These are phyloP conservation scores for Macquaria australasica DNA, from an alignment of 2,113 vertebrate genomes.

Conservation along the genomic window DNA sequence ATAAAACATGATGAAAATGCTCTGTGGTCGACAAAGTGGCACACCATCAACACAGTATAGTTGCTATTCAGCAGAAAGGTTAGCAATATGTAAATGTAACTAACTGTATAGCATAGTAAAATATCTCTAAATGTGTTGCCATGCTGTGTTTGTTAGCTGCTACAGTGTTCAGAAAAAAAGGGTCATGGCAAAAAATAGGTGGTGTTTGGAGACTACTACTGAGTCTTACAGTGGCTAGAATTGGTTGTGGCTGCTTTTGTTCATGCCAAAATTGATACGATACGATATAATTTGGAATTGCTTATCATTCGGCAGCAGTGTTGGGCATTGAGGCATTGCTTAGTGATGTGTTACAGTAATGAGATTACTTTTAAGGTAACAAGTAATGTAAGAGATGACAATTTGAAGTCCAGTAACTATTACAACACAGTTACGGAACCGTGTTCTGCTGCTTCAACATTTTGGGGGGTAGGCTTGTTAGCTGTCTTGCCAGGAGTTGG, in stretches of 20 bases:
- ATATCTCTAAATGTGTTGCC: not conserved
- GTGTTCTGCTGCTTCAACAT: not conserved
- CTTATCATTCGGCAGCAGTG: not conserved
- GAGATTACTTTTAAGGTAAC: not conserved
- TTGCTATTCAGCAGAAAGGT: not conserved
- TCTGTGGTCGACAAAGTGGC: not conserved
- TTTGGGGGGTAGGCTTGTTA: not conserved
- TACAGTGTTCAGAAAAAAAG: too few species aligned
- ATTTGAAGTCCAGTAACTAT: not conserved
- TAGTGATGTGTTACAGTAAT: too few species aligned
- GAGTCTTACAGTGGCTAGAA: too few species aligned
- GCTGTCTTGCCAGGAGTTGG: not conserved
- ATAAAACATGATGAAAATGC: conserved; percentile 1
- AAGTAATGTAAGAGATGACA: not conserved
- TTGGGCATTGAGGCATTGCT: not conserved
- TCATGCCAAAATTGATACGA: not conserved
- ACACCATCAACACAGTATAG: not conserved
- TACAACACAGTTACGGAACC: not conserved
- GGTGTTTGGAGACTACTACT: too few species aligned
- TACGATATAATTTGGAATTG: too few species aligned
- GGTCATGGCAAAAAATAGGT: too few species aligned
- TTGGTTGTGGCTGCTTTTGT: not conserved
- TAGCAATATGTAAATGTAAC: not conserved
- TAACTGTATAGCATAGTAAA: not conserved
- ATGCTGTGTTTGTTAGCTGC: not conserved